Conservation (phyloP, 2,888 invertebrate genomes). For the Pyrgus malvae region DNA sequence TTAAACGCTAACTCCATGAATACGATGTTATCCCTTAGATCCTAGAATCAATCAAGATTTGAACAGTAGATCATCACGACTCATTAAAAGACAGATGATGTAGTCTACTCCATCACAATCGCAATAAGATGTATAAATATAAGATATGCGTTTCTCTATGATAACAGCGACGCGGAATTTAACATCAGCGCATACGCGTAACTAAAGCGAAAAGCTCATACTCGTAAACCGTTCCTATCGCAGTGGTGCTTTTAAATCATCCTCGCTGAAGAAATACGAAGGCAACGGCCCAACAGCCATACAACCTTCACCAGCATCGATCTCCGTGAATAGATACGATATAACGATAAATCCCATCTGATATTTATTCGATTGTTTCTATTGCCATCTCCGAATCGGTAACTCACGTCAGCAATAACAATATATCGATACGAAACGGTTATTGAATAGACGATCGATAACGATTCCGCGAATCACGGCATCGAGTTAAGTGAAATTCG, state of each 20-base stretch:
- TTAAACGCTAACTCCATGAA: too few relatives aligned
- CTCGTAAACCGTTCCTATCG: conserved; percentile 11
- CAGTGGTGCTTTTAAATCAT: conserved; percentile 7
- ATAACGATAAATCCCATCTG: conserved; percentile 62
- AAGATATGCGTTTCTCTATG: too few relatives aligned
- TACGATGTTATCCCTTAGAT: too few relatives aligned
- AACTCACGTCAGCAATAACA: conserved; percentile 74
- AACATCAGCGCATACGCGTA: neutral
- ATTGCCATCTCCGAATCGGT: conserved; percentile 68
- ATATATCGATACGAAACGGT: conserved; percentile 72
- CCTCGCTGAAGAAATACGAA: conserved; percentile 19
- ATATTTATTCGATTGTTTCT: conserved; percentile 73
- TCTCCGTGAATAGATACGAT: conserved; percentile 58
- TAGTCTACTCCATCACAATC: too few relatives aligned
- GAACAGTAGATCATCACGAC: too few relatives aligned
- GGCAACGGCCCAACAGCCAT: conserved; percentile 40
- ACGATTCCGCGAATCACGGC: conserved; percentile 50
- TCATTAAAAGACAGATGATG: too few relatives aligned
- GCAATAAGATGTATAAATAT: too few relatives aligned
- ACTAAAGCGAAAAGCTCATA: neutral
- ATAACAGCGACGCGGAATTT: neutral
- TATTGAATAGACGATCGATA: conserved; percentile 67
- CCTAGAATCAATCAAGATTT: too few relatives aligned
- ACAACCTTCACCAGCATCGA: conserved; percentile 56
- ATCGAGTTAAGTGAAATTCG: conserved; percentile 44